Base-by-base conservation (phyloP, 2,113 vertebrate species). In the Poecilia latipinna region DNA sequence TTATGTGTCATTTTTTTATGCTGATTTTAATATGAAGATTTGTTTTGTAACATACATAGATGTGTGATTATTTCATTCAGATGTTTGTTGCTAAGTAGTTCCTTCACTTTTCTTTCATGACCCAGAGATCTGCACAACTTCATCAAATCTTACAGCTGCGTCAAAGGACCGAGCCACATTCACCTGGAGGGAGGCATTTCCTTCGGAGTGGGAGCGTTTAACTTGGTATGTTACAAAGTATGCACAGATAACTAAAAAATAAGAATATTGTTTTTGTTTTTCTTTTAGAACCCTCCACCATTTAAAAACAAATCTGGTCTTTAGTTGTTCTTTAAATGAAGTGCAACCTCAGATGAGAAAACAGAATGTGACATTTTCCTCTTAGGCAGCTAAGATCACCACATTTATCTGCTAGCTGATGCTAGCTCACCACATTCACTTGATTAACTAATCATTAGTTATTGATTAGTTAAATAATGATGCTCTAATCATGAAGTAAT, bases 161-260 rank as follows among this genome's bases (percentile, higher is more conserved):
- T 79, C 29, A 92, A 92, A 90, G 95, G 92, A 68, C 83, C 91
- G 11, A 94, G 89, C 70, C 95, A 96, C 64, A 26, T 84, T 54
- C 95, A 96, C 76, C 78, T 96, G 42, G 93, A 95, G 68, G 95
- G 95, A 65, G 95, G 95, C 3, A 88, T 96, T 64, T 91, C 94
- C 0, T 94, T 96, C 80, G 95, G 95, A 77, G 92, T 95, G 0
- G 95, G 95, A 2, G 95, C 95, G 0, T 96, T 96, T 65, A 96
- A 96, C 79, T 85, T 96, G 95, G 95, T 96, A 90, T 1, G 88
- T 74, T 12, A 33, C 48, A 33, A 35, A 51, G 8, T 48, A 3
- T 8, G 39, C 22, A 65, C 10, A 13, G 15, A 35, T 12, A 10
- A 35, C 12, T 2, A 62, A 28, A 32, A 64, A 19, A 4, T 24